Base-by-base conservation (phyloP, 2,888 invertebrate species). In the Shargacucullia verbasci region DNA sequence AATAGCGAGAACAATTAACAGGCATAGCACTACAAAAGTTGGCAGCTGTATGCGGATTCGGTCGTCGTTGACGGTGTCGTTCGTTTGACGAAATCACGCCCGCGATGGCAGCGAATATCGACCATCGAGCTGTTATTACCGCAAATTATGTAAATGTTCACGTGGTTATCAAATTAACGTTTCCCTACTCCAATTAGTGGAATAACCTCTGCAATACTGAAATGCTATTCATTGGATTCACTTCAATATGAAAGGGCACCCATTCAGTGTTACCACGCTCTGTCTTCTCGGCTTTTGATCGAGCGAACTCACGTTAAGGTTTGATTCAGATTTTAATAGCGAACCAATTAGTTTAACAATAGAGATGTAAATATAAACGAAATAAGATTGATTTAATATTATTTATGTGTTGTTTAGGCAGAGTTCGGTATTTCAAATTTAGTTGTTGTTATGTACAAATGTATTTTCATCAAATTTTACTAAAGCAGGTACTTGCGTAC, bases 131-230 rank as follows among this genome's bases (percentile, higher is more conserved):
- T 69, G 53, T 39, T 59, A 73, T 50, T 60, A 49, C 69, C 74
- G 44, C 74, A 77, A 74, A 81, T 80, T 79, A 80, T 83, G 81
- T 80, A 73, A 76, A 65, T 69, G 69, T 65, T 63, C 65, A 60
- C 65, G 50, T 59, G 68, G 80, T 83, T 81, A 81, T 82, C 81
- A 84, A 86, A 87, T 85, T 83, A 81, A 84, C 78, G 82, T 78
- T 81, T 80, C 76, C 77, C 69, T 76, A 67, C 65, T 79, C 81
- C 82, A 85, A 87, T 86, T 86, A 85, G 81, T 73, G 77, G 66
- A 73, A 79, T 75, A 82, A 73, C 71, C 74, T 57, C 71, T 37
- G 72, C 59, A 74, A 73, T 78, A 80, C 72, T 75, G 73, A 52
- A 73, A 53, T 46, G 25, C 38, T 29, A 61, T 68, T 68, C 72